Base-by-base conservation (phyloP, 2,113 vertebrate genomes). In the Otus sunia region DNA sequence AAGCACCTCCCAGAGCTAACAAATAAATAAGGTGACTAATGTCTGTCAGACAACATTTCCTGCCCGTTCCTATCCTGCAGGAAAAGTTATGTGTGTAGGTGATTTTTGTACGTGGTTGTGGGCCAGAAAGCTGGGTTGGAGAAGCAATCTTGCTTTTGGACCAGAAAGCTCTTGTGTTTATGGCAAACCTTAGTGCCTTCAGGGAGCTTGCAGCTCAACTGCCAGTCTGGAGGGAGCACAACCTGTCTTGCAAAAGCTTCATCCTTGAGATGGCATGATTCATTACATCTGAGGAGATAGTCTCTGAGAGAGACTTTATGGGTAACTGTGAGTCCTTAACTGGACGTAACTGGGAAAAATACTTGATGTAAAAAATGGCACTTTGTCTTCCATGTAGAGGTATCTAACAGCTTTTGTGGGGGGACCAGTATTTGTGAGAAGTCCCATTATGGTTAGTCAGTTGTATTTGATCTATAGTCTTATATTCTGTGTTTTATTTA, bases 21-120 rank as follows among this genome's bases (percentile, higher is more conserved):
- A 90, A 58, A 67, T 71, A 81, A 88, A 37, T 60, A 83, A 53
- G 49, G 36, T 73, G 53, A 68, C 47, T 73, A 88, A 91, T 23
- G 23, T 36, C 62, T 71, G 47, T 37, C 81, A 91, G 67, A 27
- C 10, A 64, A 25, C 3, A 18, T 76, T 79, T 73, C 6, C 41
- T 83, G 39, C 45, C 34, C 1, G 0, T 60, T 79, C 36, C 56
- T 77, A 3, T 74, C 47, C 67, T 69, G 29, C 1, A 9, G 80
- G 13, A 58, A 36, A 41, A 81, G 32, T 67, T 56, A 36, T 0
- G 0, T 64, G 14, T 92, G 26, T 58, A 53, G 32, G 34, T 67
- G 27, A 39, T 56, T 74, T 58, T 79, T 80, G 32, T 88, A 12
- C 2, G 6, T 78, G 77, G 29, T 45, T 89, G 34, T 53, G 49